A percentile compares a stretch with the other conserved stretches of the same genome.
phyloP scores from a whole-genome alignment of 2,888 invertebrate genomes.

The Aphidius colemani region DNA sequence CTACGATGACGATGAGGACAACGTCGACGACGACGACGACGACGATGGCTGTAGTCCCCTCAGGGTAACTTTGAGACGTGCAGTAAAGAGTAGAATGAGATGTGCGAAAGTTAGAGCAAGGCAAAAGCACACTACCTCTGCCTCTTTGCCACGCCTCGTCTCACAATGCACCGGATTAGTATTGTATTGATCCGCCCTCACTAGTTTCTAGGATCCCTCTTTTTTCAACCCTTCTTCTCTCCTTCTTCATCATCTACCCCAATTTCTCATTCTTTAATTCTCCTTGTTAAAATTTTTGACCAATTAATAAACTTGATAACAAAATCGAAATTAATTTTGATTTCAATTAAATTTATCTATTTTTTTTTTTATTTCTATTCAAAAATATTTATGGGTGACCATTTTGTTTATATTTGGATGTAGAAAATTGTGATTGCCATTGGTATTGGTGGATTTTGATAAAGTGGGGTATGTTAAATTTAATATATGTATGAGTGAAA shows the following conservation, averaged over 20 bases:
- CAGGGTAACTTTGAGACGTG: slow-evolving; percentile 24
- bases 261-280: slow-evolving; percentile 1
- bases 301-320: too few species aligned
- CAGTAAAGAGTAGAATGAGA: slow-evolving; percentile 1
- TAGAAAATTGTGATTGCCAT: slow-evolving; percentile 42
- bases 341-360: too few species aligned
- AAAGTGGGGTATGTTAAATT: slow-evolving; percentile 33
- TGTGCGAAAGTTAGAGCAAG: slow-evolving; percentile 30
- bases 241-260: slow-evolving; percentile 22
- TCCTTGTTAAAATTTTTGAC: too few species aligned
- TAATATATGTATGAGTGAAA: slow-evolving; percentile 39
- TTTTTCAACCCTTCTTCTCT: slow-evolving; percentile 28
- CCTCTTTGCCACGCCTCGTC: slow-evolving; percentile 59
- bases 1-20: too few species aligned
- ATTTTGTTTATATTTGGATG: slow-evolving; percentile 47
- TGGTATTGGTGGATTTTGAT: slow-evolving; percentile 40
- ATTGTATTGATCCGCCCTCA: slow-evolving; percentile 61
- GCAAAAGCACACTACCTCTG: slow-evolving; percentile 53
- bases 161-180: slow-evolving; percentile 61
- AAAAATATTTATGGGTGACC: slow-evolving; percentile 38
- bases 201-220: slow-evolving; percentile 51
- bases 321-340: too few species aligned
- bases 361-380: too few species aligned
- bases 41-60: slow-evolving; percentile 32
- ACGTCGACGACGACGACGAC: slow-evolving; percentile 19